Conservation (phyloP, 2,797 vertebrate species). For the Spea hammondii region DNA sequence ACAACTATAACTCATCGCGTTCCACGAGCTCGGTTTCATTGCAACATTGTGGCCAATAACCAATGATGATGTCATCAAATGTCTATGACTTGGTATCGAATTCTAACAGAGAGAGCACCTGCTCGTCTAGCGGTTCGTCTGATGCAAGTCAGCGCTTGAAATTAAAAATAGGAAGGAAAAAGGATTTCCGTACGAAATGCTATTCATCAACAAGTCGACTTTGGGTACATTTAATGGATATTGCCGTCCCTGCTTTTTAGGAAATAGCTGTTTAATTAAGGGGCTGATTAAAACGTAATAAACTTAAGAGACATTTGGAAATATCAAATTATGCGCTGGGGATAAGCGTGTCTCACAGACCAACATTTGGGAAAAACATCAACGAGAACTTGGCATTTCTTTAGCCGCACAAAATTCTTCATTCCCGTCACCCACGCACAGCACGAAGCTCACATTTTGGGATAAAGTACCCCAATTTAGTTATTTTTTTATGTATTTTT, state of each 20-base stretch:
- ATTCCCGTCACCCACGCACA: too few species aligned
- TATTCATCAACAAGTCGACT: not conserved
- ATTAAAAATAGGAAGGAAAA: not conserved
- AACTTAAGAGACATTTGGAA: not conserved
- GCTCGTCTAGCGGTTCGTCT: not conserved
- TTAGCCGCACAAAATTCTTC: too few species aligned
- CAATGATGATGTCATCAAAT: not conserved
- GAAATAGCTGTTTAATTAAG: not conserved
- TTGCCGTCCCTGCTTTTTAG: not conserved
- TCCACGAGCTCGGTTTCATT: not conserved
- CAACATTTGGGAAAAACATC: not conserved
- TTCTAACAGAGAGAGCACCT: conserved; percentile 9
- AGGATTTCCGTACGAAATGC: not conserved
- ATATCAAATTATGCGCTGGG: not conserved
- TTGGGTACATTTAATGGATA: not conserved
- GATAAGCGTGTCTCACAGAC: not conserved
- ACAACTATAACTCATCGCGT: conserved; percentile 3
- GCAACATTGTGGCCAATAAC: not conserved
- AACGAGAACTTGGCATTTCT: too few species aligned
- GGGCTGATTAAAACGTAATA: not conserved
- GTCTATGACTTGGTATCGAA: not conserved
- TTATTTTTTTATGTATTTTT: too few species aligned
- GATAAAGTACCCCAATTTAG: too few species aligned
- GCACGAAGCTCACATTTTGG: too few species aligned
- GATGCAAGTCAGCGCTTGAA: not conserved